Evolutionary conservation across 2,797 vertebrate genomes (phyloP).

Genomic region (Loriculus beryllinus): DNA sequence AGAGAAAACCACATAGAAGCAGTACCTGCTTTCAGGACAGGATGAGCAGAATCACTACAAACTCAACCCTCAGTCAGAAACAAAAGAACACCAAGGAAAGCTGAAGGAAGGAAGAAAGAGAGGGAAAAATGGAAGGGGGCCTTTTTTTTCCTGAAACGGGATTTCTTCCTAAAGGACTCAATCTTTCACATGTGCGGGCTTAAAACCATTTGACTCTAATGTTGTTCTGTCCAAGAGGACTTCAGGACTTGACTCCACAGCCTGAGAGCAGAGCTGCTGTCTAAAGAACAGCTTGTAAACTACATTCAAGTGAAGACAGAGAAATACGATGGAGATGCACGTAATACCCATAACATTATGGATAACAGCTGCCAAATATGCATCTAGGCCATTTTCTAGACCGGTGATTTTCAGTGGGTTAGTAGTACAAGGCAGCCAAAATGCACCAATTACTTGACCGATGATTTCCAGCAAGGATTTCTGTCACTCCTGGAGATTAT

Average conservation of each 20-base stretch:
- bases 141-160: neutral
- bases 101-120: neutral
- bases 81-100: neutral
- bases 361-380: neutral
- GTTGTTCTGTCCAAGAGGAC: neutral
- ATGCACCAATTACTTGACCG: neutral
- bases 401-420: neutral
- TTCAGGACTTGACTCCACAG: neutral
- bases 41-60: neutral
- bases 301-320: neutral
- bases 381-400: neutral
- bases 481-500: neutral
- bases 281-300: neutral
- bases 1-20: neutral
- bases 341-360: neutral
- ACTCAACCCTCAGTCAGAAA: neutral
- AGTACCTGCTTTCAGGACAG: neutral
- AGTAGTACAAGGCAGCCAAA: neutral
- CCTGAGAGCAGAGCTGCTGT: neutral
- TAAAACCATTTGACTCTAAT: neutral
- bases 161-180: neutral
- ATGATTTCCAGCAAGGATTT: neutral
- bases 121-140: neutral
- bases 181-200: neutral
- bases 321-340: neutral